A percentile compares a stretch with the other conserved stretches of the same genome.
phyloP scores from a whole-genome alignment of 2,797 vertebrate genomes.

The Otolemur crassicaudatus region DNA sequence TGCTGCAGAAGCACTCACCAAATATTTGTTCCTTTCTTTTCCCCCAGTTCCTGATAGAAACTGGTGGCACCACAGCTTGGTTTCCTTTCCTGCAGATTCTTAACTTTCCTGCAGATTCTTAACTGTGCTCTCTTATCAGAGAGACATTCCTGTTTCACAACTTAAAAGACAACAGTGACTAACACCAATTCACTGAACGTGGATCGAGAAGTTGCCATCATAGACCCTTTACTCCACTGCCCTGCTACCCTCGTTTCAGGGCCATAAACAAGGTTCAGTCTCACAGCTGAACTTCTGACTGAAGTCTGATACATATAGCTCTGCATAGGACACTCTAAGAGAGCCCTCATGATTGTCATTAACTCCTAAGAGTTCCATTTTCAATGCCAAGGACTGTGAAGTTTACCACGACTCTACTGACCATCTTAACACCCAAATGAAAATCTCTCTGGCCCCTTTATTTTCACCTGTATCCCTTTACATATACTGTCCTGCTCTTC shows the following conservation, averaged over 20 bases:
- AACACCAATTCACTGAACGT: conserved; percentile 30
- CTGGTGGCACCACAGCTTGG: not conserved
- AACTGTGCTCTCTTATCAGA: conserved; percentile 6
- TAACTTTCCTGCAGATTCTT: conserved; percentile 26
- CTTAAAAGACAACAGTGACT: not conserved
- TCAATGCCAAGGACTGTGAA: not conserved
- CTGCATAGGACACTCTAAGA: not conserved
- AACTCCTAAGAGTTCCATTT: conserved; percentile 6
- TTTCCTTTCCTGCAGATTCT: not conserved
- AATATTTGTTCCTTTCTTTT: not conserved
- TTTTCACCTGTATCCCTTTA: not conserved
- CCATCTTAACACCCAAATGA: conserved; percentile 8
- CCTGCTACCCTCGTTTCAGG: not conserved
- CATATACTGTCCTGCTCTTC: not conserved
- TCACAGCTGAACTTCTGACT: not conserved
- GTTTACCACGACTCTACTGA: not conserved
- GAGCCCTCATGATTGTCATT: not conserved
- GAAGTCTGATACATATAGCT: conserved; percentile 10
- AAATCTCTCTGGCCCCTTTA: not conserved
- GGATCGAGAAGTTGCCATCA: not conserved
- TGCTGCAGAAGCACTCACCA: conserved; percentile 4
- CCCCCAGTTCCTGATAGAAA: not conserved
- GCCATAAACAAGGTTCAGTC: not conserved
- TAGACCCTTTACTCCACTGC: not conserved
- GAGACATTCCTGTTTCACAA: not conserved